Evolutionary conservation across 1,140 invertebrate species (phyloP), one percentile per base, ranked within the genome.

Genomic region (Drosophila ironensis): DNA sequence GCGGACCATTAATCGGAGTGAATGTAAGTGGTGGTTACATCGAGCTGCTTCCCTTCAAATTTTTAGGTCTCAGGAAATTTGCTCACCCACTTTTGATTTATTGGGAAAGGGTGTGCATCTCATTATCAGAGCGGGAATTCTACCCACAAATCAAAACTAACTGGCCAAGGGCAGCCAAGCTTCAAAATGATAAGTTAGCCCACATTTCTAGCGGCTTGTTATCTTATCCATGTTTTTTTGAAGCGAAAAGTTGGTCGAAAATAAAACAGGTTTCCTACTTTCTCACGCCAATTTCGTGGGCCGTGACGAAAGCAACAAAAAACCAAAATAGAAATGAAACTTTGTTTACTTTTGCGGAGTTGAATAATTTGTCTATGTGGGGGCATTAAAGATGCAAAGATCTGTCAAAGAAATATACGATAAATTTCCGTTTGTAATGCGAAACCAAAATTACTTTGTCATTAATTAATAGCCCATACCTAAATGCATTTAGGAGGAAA

Each of bases 261-360:
- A n/a, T n/a, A 27, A 80, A 87, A 87, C 76, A 20, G 81, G 81
- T 87, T 87, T 73, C 57, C 17, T 17, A 77, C 81, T 87, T 87
- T 87, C 81, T 87, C 81, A 87, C 81, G 81, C 72, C 76, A 82
- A 77, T 82, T 81, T 67, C 70, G 28, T 47, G 45, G 19, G 47
- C 68, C 72, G 54, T 82, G 78, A 82, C 69, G 60, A 40, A 72
- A 47, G 33, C 25, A n/a, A n/a, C n/a, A n/a, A n/a, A 4, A 30
- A 50, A 19, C 3, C 9, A 9, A 25, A 22, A 24, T 30, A 7
- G 61, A 75, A 64, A 69, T 57, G 41, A 20, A 66, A 44, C 37
- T 40, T 45, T 25, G 63, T 48, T 69, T 41, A 27, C 30, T 12
- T 47, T n/a, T 56, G 22, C 35, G 30, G 27, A 11, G 19, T 9